Evolutionary conservation across 2,888 invertebrate species (phyloP), one percentile per base, ranked within the genome.

Genomic region (Drosophila flavopinicola): DNA sequence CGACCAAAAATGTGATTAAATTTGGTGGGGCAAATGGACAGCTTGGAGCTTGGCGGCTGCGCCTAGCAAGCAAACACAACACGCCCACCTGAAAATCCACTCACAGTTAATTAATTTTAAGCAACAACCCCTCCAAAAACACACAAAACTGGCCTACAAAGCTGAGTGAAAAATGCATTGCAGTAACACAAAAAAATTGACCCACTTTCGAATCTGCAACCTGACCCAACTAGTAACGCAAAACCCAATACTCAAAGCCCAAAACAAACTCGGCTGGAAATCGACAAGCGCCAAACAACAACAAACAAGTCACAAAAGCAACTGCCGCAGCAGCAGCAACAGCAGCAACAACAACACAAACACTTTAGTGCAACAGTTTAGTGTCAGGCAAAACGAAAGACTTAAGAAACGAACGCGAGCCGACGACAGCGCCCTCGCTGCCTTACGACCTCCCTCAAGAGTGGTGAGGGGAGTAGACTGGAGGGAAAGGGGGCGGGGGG

Each of bases 151-250:
- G 58, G 68, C 56, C 58, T 47, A 59, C 44, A 61, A 61, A 67
- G 20, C 35, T 27, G 41, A 53, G 39, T 48, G 56, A 60, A 76
- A 86, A 69, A 77, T 78, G 78, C 87, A 86, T 78, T 87, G 79
- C 85, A 65, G 77, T 78, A 76, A 86, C 74, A n/a, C n/a, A n/a
- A 84, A 84, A 87, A 84, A 84, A 87, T 69, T 85, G 87, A 85
- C 84, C 87, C 83, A 85, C 84, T 85, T 85, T 85, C 84, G 69
- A 85, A 87, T 85, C 87, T 79, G 84, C 87, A 85, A 85, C 84
- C 85, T 87, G 84, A 85, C 84, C 85, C 85, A 84, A 86, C 83
- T 85, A 65, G 75, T 73, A 80, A 69, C 41, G 71, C 71, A 71
- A 79, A 85, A 64, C 79, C 66, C 66, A 65, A 70, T 45, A 59